Evolutionary conservation across 2,113 vertebrate species (phyloP), one percentile per base, ranked within the genome.

Genomic region (Phyllostomus discolor): DNA sequence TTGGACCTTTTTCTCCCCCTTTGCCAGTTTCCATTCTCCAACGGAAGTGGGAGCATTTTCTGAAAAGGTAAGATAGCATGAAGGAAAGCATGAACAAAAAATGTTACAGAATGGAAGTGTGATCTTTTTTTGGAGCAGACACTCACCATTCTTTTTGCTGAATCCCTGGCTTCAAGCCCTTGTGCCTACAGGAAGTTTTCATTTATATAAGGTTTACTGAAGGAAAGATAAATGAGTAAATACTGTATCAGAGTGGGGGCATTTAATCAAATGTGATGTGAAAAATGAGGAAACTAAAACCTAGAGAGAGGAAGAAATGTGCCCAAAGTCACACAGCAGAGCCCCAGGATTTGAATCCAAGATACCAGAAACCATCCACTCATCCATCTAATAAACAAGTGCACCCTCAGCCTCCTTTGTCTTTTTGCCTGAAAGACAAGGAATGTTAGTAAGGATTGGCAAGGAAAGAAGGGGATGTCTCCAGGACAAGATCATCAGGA

Each of bases 21-120:
- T 79, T 96, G 94, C 94, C 88, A 97, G 94, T 96, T 95, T 96
- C 88, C 90, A 96, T 95, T 95, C 97, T 90, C 76, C 88, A 94
- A 19, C 90, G 76, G 95, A 96, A 96, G 94, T 79, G 59, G 91
- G 96, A 73, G 94, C 91, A 81, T 95, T 96, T 95, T 97, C 94
- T 96, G 96, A 92, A 95, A 96, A 97, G 97, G 96, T 96, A 98
- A 96, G 95, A 91, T 96, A 95, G 81, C 97, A 92, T 89, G 92
- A 88, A 88, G 76, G 90, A 92, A n/a, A 94, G 84, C 96, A 93
- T 81, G 96, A 79, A 94, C 33, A 91, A 79, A 81, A 76, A 76
- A 43, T 46, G 78, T 88, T 66, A 81, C 48, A 64, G 89, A 89
- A 89, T 26, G 43, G 43, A 75, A 93, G 81, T 85, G 43, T 78